phyloP scores from a whole-genome alignment of 2,888 invertebrate species.

The Pollenia griseotomentosa region DNA sequence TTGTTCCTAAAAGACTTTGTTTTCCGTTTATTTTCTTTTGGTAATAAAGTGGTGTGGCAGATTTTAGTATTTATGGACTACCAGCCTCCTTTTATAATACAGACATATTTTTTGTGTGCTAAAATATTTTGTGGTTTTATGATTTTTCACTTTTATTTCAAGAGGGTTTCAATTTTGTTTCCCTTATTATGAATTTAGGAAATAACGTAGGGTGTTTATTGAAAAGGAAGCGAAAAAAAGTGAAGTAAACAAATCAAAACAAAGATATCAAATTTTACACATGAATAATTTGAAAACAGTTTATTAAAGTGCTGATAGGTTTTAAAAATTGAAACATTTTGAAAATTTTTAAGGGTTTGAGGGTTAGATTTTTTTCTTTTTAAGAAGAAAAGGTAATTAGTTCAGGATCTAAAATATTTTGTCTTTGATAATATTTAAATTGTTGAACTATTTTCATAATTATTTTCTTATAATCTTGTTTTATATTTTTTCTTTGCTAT shows the following conservation, averaged over 20 bases:
- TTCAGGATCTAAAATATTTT: constrained; percentile 3
- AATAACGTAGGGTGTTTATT: constrained; percentile 62
- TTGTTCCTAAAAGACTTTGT: constrained; percentile 21
- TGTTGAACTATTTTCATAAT: neutral
- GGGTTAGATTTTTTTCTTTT: constrained; percentile 7
- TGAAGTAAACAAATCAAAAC: constrained; percentile 42
- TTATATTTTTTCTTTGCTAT: neutral
- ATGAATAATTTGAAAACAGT: constrained; percentile 68
- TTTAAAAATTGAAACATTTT: constrained; percentile 39
- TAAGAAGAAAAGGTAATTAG: constrained; percentile 37
- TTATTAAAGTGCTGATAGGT: constrained; percentile 65
- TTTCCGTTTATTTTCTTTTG: constrained; percentile 52
- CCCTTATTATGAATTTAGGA: constrained; percentile 37
- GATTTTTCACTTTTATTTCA: constrained; percentile 63
- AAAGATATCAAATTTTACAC: constrained; percentile 70
- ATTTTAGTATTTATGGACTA: constrained; percentile 41
- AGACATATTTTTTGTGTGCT: constrained; percentile 15
- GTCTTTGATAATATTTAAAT: constrained; percentile 9
- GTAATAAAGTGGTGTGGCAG: constrained; percentile 58
- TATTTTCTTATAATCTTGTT: neutral
- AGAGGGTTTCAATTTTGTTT: constrained; percentile 46
- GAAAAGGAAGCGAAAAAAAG: constrained; percentile 59
- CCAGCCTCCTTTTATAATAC: constrained; percentile 65
- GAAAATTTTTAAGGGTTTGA: constrained; percentile 28
- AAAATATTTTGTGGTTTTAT: constrained; percentile 71